Percentiles rank a stretch among this genome's conserved stretches.
phyloP scores from a whole-genome alignment of 1,140 invertebrate genomes.

The Macrobrachium rosenbergii region DNA sequence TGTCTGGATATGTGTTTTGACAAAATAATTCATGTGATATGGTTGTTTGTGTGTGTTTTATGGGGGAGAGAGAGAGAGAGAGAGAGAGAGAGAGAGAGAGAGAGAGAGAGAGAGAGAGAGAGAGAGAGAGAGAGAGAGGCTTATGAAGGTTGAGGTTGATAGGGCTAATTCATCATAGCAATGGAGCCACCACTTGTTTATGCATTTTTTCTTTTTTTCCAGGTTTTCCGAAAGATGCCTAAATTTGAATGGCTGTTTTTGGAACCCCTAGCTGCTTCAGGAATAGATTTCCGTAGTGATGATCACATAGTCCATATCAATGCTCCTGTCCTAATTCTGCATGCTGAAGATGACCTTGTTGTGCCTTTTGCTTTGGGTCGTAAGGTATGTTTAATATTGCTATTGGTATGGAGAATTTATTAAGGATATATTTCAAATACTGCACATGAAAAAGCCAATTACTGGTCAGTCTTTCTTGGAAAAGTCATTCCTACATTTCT shows the following conservation, averaged over 20 bases:
- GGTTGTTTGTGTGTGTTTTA: background rate
- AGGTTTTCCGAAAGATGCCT: conserved; percentile 75
- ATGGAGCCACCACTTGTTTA: too few species aligned
- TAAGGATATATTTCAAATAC: background rate
- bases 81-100: too few species aligned
- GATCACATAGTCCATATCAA: conserved; percentile 78
- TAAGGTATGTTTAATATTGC: conserved; percentile 73
- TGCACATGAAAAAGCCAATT: too few species aligned
- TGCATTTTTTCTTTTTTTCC: background rate
- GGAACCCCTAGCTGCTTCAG: conserved; percentile 77
- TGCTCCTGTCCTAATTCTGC: conserved; percentile 86
- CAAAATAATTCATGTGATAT: background rate
- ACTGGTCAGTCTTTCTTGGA: too few species aligned
- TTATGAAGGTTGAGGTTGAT: too few species aligned
- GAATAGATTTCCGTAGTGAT: conserved; percentile 80
- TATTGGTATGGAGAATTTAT: background rate
- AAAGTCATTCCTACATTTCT: too few species aligned
- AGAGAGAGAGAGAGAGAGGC: too few species aligned
- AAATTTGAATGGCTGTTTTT: conserved; percentile 82
- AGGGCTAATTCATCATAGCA: too few species aligned
- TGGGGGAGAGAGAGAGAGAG: too few species aligned
- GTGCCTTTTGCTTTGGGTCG: conserved; percentile 83
- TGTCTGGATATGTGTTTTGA: too few species aligned
- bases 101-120: too few species aligned
- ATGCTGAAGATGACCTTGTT: conserved; percentile 89